A percentile compares a stretch with the other conserved stretches of the same genome.
These are phyloP conservation scores for Poeciliopsis infans DNA, from an alignment of 2,797 vertebrate species.

Conservation along the genomic window DNA sequence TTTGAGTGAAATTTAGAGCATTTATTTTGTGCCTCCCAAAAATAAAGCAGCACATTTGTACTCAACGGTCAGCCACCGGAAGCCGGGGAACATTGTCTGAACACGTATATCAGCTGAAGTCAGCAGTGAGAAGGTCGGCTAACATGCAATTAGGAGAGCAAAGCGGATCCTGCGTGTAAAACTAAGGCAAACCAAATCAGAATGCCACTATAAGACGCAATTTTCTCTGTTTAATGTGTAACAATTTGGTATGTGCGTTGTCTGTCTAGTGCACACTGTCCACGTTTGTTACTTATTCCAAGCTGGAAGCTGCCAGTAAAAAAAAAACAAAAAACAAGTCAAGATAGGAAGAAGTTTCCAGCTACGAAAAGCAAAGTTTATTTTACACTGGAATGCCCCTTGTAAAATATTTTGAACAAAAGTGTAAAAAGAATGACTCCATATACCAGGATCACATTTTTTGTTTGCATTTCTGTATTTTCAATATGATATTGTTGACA, in stretches of 20 bases:
- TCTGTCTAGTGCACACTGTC: slow-evolving; percentile 34
- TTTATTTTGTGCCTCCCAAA: slow-evolving; percentile 27
- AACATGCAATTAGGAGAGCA: slow-evolving; percentile 73
- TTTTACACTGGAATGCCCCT: slow-evolving; percentile 10
- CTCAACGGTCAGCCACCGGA: slow-evolving; percentile 73
- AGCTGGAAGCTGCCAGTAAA: slow-evolving; percentile 46
- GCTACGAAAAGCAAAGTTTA: slow-evolving; percentile 27
- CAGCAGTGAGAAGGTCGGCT: slow-evolving; percentile 70
- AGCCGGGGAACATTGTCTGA: slow-evolving; percentile 64
- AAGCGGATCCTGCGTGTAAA: slow-evolving; percentile 40
- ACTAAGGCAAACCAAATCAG: not conserved
- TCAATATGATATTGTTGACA: slow-evolving; percentile 26
- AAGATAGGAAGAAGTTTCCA: slow-evolving; percentile 57
- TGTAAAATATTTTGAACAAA: slow-evolving; percentile 2
- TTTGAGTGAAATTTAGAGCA: slow-evolving; percentile 2
- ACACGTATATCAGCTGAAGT: slow-evolving; percentile 81
- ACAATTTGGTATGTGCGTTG: slow-evolving; percentile 32
- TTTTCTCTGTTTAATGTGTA: slow-evolving; percentile 1
- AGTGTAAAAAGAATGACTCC: not conserved
- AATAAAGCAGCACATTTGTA: slow-evolving; percentile 52
- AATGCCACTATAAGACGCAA: slow-evolving; percentile 21
- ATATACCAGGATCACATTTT: slow-evolving; percentile 8
- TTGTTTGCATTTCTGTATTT: not conserved
- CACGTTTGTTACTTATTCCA: slow-evolving; percentile 41
- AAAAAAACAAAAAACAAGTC: slow-evolving; percentile 3